Conservation (phyloP, 2,113 vertebrate species). For the Perccottus glenii region DNA sequence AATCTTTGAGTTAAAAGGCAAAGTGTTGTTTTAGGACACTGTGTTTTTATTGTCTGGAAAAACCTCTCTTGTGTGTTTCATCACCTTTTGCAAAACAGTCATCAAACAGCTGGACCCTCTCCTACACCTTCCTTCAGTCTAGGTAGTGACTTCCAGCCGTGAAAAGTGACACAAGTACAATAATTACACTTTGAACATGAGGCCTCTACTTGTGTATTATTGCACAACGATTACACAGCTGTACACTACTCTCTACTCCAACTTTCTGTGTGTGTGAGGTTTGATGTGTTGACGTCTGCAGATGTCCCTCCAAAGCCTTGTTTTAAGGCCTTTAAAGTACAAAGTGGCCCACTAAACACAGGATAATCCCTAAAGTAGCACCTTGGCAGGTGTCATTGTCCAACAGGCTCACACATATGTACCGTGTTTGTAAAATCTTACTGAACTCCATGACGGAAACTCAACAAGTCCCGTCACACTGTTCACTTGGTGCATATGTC, state of each 20-base stretch:
- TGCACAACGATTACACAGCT: slow-evolving; percentile 56
- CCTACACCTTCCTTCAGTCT: background rate
- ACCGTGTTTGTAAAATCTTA: background rate
- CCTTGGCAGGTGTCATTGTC: slow-evolving; percentile 38
- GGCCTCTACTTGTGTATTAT: slow-evolving; percentile 22
- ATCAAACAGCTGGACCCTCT: slow-evolving; percentile 35
- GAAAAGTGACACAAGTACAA: slow-evolving; percentile 8
- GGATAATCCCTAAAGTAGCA: slow-evolving; percentile 62
- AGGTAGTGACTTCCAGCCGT: slow-evolving; percentile 1
- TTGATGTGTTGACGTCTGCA: slow-evolving; percentile 57
- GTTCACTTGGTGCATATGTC: background rate
- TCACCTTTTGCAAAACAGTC: slow-evolving; percentile 15
- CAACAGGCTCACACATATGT: slow-evolving; percentile 23
- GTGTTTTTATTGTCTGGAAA: background rate
- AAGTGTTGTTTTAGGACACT: too few relatives aligned
- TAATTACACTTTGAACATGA: slow-evolving; percentile 30
- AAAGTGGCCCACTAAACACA: slow-evolving; percentile 54
- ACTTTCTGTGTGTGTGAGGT: slow-evolving; percentile 35
- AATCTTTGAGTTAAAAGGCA: background rate
- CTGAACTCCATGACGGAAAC: background rate
- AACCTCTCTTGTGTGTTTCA: slow-evolving; percentile 16
- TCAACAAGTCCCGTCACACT: background rate
- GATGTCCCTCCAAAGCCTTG: slow-evolving; percentile 43
- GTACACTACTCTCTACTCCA: slow-evolving; percentile 39
- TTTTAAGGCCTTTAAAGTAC: slow-evolving; percentile 51